Conservation (phyloP, 2,113 vertebrate species). For the Mohoua ochrocephala region DNA sequence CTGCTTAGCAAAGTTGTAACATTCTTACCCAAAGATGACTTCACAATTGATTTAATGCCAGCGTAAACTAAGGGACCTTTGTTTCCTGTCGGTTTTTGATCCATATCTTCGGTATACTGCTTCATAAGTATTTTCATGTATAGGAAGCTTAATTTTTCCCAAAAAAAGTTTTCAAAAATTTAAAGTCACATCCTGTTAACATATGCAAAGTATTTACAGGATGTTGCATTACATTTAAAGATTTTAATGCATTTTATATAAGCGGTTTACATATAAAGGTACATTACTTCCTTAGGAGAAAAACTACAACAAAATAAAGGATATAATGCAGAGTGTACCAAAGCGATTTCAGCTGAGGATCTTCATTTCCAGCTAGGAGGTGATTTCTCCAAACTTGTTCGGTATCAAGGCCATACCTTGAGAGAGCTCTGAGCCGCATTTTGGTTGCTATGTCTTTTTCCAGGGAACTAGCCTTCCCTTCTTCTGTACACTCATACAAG, state of each 20-base stretch:
- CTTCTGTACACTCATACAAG: slow-evolving; percentile 90
- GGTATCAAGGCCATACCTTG: slow-evolving; percentile 93
- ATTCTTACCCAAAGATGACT: slow-evolving; percentile 89
- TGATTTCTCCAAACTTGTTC: slow-evolving; percentile 95
- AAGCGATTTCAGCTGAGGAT: slow-evolving; percentile 91
- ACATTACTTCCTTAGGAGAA: neutral
- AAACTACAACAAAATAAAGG: slow-evolving; percentile 74
- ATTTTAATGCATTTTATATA: neutral
- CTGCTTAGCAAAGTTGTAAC: neutral
- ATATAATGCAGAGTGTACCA: slow-evolving; percentile 98
- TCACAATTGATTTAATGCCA: slow-evolving; percentile 95
- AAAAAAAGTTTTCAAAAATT: neutral
- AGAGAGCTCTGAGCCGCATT: slow-evolving; percentile 92
- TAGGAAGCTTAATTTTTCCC: slow-evolving; percentile 76
- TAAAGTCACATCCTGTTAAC: neutral
- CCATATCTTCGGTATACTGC: slow-evolving; percentile 92
- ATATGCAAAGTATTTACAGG: neutral
- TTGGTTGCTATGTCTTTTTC: slow-evolving; percentile 95
- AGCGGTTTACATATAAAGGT: neutral
- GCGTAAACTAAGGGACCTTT: slow-evolving; percentile 90
- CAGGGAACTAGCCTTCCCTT: slow-evolving; percentile 71
- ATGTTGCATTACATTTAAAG: neutral
- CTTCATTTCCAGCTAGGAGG: slow-evolving; percentile 87
- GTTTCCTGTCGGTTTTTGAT: slow-evolving; percentile 89
- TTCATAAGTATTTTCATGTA: slow-evolving; percentile 92